phyloP scores from a whole-genome alignment of 2,797 vertebrate species.

The Sciurus carolinensis region DNA sequence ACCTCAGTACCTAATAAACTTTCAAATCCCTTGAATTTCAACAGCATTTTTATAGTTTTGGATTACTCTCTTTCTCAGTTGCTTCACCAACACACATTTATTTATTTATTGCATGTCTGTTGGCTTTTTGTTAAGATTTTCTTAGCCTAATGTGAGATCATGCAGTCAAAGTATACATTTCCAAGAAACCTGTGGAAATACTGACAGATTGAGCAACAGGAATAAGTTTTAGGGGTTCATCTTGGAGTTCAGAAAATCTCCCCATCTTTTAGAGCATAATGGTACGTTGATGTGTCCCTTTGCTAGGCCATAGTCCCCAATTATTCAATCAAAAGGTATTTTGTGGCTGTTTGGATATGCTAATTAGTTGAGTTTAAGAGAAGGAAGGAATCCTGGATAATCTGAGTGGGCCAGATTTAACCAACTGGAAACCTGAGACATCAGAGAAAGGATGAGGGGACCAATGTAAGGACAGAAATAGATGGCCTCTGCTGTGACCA shows the following conservation, averaged over 20 bases:
- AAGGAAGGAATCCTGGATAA: not conserved
- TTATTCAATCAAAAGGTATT: slow-evolving; percentile 6
- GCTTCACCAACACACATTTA: not conserved
- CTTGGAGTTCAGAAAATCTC: slow-evolving; percentile 57
- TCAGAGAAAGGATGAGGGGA: not conserved
- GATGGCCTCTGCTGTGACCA: not conserved
- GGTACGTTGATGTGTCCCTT: not conserved
- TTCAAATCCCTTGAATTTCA: not conserved
- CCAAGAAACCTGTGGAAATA: slow-evolving; percentile 54
- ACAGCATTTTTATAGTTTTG: not conserved
- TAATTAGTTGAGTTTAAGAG: slow-evolving; percentile 3
- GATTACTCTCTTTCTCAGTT: not conserved
- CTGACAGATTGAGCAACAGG: slow-evolving; percentile 66
- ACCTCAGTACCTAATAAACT: not conserved
- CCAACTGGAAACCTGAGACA: not conserved
- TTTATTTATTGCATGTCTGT: not conserved
- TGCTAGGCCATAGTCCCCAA: not conserved
- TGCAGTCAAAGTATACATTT: slow-evolving; percentile 7
- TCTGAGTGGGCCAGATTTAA: not conserved
- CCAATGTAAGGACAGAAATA: not conserved
- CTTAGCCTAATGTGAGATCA: slow-evolving; percentile 42
- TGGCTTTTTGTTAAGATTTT: slow-evolving; percentile 28
- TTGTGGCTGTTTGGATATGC: not conserved
- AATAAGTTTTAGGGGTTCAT: slow-evolving; percentile 65
- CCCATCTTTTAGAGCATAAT: not conserved